These are phyloP conservation scores for Neodiprion lecontei DNA, from an alignment of 1,140 invertebrate species.

Conservation along the genomic window DNA sequence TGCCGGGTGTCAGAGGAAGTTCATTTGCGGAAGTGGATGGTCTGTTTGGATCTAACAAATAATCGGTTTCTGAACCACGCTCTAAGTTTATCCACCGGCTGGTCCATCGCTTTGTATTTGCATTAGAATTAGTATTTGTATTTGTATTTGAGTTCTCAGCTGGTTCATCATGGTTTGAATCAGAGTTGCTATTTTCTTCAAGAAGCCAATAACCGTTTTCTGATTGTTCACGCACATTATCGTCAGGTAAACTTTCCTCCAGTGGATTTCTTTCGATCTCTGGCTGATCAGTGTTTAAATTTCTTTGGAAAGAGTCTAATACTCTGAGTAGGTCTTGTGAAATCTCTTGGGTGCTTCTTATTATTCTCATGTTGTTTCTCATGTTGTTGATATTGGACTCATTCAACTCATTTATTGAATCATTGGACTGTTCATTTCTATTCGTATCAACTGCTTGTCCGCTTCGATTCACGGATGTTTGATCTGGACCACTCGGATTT, in stretches of 20 bases:
- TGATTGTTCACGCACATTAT: slow-evolving; percentile 42
- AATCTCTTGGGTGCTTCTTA: slow-evolving; percentile 9
- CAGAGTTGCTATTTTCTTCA: slow-evolving; percentile 54
- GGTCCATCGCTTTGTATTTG: slow-evolving; percentile 53
- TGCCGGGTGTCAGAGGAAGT: background rate
- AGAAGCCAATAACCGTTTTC: slow-evolving; percentile 56
- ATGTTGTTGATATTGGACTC: slow-evolving; percentile 23
- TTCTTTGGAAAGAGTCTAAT: background rate
- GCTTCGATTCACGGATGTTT: slow-evolving; percentile 17
- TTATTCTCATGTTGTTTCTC: background rate
- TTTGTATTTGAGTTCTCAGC: slow-evolving; percentile 17
- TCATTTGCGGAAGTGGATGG: background rate
- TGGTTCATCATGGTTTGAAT: slow-evolving; percentile 49
- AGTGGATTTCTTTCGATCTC: slow-evolving; percentile 20
- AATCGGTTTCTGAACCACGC: background rate
- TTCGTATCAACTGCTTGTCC: slow-evolving; percentile 8
- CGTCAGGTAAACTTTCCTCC: slow-evolving; percentile 31
- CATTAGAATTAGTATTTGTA: slow-evolving; percentile 30
- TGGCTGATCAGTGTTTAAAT: background rate
- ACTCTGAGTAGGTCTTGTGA: slow-evolving; percentile 6
- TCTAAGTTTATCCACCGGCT: slow-evolving; percentile 34
- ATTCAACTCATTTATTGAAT: slow-evolving; percentile 17
- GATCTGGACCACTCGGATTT: slow-evolving; percentile 13
- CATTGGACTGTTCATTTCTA: background rate
- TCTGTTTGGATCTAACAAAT: background rate